phyloP scores from a whole-genome alignment of 92 coral and sea anemone genomes.

The Zoanthus sociatus region DNA sequence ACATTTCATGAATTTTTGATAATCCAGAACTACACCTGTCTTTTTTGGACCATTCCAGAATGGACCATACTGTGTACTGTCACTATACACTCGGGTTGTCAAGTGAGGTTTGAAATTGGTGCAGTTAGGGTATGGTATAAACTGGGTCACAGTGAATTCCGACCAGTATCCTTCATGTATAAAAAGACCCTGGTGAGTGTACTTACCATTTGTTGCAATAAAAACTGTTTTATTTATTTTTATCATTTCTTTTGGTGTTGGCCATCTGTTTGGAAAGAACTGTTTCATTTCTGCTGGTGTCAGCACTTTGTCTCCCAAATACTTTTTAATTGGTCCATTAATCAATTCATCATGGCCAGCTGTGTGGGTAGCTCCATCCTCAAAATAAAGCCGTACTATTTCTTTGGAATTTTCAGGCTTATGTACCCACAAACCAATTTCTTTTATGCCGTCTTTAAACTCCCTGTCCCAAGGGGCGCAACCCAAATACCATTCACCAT shows the following conservation, averaged over 20 bases:
- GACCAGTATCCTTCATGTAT: constrained; percentile 74
- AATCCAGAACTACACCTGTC: constrained; percentile 80
- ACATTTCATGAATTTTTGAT: constrained; percentile 73
- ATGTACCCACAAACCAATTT: constrained; percentile 84
- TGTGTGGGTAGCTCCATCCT: constrained; percentile 80
- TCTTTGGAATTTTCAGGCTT: constrained; percentile 72
- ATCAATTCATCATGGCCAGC: constrained; percentile 78
- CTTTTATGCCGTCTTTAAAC: constrained; percentile 81
- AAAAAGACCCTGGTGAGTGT: constrained; percentile 75
- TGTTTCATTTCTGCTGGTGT: constrained; percentile 74
- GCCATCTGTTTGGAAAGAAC: constrained; percentile 80
- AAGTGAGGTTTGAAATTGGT: constrained; percentile 44
- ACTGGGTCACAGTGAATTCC: constrained; percentile 68
- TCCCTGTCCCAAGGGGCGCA: constrained; percentile 91
- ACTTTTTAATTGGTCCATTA: constrained; percentile 77
- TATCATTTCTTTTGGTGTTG: constrained; percentile 69
- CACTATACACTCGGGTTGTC: constrained; percentile 79
- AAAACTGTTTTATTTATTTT: constrained; percentile 74
- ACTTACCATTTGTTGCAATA: constrained; percentile 58
- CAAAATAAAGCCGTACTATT: constrained; percentile 84
- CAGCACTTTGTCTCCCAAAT: constrained; percentile 77
- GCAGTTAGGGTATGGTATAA: constrained; percentile 65
- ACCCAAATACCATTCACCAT: constrained; percentile 71
- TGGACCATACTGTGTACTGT: constrained; percentile 85
- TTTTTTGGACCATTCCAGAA: constrained; percentile 85